Evolutionary conservation across 2,888 invertebrate species (phyloP).

Genomic region (Lithophane ornitopus): DNA sequence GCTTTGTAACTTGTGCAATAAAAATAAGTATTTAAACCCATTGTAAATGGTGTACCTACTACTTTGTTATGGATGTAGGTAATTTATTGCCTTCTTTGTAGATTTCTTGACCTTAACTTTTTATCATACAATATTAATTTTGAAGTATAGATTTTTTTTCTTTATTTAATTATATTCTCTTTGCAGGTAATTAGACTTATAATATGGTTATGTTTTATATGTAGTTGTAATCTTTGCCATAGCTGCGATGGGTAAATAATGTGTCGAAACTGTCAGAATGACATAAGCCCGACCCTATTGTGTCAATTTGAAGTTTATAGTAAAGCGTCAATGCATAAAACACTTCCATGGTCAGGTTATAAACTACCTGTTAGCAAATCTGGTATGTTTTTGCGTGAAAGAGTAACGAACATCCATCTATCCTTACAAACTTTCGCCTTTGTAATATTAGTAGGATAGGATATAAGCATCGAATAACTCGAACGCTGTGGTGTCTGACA

Average conservation of each 20-base stretch:
- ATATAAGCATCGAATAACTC: too few species aligned
- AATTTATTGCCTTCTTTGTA: constrained; percentile 37
- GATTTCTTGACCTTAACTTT: not conserved
- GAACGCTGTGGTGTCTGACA: too few species aligned
- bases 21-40: constrained; percentile 44
- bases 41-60: constrained; percentile 38
- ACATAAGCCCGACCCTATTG: not conserved
- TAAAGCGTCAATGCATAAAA: not conserved
- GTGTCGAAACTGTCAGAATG: too few species aligned
- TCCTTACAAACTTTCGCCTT: too few species aligned
- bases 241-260: not conserved
- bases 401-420: too few species aligned
- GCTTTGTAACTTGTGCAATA: constrained; percentile 44
- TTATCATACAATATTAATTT: not conserved
- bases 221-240: not conserved
- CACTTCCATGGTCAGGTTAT: too few species aligned
- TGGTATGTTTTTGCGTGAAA: too few species aligned
- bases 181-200: not conserved
- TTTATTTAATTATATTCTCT: not conserved
- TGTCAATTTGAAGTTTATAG: not conserved
- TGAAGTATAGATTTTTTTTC: not conserved
- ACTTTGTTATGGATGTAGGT: constrained; percentile 35
- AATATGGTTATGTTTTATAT: not conserved
- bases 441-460: too few species aligned
- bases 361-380: too few species aligned